Base-by-base conservation (phyloP, 23 tunicate genomes). In the Ascidia mentula region DNA sequence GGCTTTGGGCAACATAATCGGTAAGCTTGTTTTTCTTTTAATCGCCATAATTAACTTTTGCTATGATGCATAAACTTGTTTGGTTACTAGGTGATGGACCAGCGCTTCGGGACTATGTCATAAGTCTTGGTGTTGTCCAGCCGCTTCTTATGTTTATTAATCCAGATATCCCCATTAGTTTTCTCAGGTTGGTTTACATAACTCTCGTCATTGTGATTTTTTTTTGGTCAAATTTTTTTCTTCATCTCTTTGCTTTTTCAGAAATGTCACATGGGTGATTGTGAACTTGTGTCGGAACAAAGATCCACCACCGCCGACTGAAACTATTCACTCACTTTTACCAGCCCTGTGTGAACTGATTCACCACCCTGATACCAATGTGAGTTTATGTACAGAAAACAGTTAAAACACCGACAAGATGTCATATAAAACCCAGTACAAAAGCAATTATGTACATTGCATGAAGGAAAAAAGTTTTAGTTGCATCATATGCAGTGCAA, bases 1-100 rank as follows among this genome's bases (percentile, higher is more conserved):
- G 99, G 99, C 99, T 20, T 92, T 95, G 38, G 99, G 99, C 26
- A 95, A 95, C 60, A 95, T 95, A 22, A 95, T 95, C 17, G 99
- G 98, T 93, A 39, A 40, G 82, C 0, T 42, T 42, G 12, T 42
- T 12, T 9, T 9, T 42, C 12, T 42, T 42, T 42, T 9, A 42
- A 15, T 42, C 53, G 72, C 15, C 15, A 69, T n/a, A 69, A 12
- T 69, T 69, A 69, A 69, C 34, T 12, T 12, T 8, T 69, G 20
- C 8, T 12, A 18, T 28, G 8, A 34, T 31, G 9, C 0, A 70
- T 3, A 18, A 69, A 2, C 6, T 33, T 65, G 24, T 24, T 36
- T 18, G 20, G 30, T 32, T 26, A n/a, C 0, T 37, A 93, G 98
- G 99, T 74, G 99, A 95, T 40, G 99, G 99, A 38, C 99, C 99